A percentile compares a stretch with the other conserved stretches of the same genome.
Evolutionary conservation across 2,797 vertebrate species (phyloP).

Genomic region (Todus mexicanus): DNA sequence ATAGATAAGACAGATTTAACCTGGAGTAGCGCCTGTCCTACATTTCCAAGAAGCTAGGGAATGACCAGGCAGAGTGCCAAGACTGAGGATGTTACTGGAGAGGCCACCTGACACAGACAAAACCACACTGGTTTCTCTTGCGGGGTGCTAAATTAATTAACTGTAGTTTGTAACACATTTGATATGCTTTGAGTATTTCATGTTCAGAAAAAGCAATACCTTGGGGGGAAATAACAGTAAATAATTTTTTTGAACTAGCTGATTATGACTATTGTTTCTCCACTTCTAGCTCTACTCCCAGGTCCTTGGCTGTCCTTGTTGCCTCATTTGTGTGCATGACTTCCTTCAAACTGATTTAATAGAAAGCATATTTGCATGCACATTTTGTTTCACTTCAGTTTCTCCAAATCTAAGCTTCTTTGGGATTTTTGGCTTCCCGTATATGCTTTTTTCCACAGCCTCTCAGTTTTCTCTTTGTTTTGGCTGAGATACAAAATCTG

Average conservation of each 20-base stretch:
- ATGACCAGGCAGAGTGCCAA: neutral
- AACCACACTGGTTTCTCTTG: neutral
- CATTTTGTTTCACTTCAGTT: neutral
- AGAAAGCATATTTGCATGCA: neutral
- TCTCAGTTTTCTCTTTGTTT: constrained; percentile 2
- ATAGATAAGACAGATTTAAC: neutral
- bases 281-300: neutral
- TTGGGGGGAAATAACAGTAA: neutral
- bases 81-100: neutral
- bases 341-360: neutral
- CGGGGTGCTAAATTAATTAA: neutral
- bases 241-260: neutral
- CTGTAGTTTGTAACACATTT: neutral
- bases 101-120: neutral
- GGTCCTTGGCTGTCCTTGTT: neutral
- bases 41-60: neutral
- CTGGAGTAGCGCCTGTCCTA: neutral
- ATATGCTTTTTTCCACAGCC: neutral
- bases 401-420: neutral
- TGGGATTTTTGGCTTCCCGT: neutral
- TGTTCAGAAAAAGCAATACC: neutral
- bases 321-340: neutral
- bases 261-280: neutral
- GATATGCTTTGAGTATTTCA: neutral
- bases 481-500: neutral